These are phyloP conservation scores for Harpagus bidentatus DNA, from an alignment of 2,113 vertebrate species.

Conservation along the genomic window DNA sequence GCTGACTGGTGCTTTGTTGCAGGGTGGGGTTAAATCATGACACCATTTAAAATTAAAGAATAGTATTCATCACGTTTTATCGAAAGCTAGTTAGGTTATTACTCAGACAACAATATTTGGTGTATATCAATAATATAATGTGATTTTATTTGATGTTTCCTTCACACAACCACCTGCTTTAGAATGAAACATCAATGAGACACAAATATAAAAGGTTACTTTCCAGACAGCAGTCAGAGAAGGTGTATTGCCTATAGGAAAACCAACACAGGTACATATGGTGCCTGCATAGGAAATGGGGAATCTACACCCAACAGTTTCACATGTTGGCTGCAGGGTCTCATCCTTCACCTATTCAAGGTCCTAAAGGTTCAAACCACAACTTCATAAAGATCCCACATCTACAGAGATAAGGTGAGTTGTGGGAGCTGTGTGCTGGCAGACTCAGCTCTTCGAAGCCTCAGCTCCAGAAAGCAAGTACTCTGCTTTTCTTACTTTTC, in stretches of 20 bases:
- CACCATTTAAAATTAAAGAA: neutral
- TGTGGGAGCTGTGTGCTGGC: fast-evolving
- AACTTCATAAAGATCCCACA: neutral
- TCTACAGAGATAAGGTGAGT: neutral
- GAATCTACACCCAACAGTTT: neutral
- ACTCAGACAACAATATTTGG: neutral
- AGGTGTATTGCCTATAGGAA: neutral
- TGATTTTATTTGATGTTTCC: neutral
- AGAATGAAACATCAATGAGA: neutral
- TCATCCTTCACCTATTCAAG: neutral
- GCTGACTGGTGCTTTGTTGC: too few species aligned
- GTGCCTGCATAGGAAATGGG: neutral
- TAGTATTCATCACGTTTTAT: neutral
- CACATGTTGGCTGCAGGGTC: fast-evolving
- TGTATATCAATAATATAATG: neutral
- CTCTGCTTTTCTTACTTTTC: neutral
- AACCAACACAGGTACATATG: neutral
- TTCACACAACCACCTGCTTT: neutral
- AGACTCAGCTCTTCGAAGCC: neutral
- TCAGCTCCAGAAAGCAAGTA: neutral
- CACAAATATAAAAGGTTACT: neutral
- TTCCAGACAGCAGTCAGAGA: neutral
- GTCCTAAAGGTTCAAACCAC: neutral
- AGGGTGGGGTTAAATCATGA: too few species aligned
- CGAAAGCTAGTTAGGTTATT: neutral